phyloP scores from a whole-genome alignment of 2,797 vertebrate species.

The Vultur gryphus region DNA sequence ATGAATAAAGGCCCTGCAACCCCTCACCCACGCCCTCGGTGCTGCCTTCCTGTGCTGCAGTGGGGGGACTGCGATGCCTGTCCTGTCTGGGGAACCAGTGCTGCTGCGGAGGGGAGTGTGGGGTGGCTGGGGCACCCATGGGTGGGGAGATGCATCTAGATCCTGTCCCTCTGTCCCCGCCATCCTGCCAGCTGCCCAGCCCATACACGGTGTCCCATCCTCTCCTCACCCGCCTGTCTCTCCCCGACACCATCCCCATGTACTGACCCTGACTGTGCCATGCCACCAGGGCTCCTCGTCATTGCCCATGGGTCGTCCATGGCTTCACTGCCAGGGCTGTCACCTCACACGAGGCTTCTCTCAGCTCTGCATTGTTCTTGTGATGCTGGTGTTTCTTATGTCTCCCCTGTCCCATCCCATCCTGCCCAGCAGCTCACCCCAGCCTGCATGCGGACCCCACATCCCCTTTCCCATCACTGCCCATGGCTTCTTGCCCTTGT shows the following conservation, averaged over 20 bases:
- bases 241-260: background rate
- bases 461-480: background rate
- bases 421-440: background rate
- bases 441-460: background rate
- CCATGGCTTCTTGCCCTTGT: background rate
- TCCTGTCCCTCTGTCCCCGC: background rate
- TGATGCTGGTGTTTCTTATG: background rate
- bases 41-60: background rate
- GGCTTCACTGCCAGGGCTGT: background rate
- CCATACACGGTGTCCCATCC: background rate
- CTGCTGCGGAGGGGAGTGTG: background rate
- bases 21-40: background rate
- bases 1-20: conserved; percentile 26
- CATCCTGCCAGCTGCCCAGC: background rate
- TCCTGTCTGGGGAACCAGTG: background rate
- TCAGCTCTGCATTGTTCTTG: background rate
- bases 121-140: background rate
- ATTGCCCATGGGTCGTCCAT: rapidly evolving
- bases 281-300: background rate
- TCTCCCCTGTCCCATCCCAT: background rate
- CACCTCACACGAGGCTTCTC: background rate
- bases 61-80: background rate
- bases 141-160: background rate
- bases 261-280: background rate
- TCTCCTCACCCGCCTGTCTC: background rate